Conservation (phyloP, 1,140 invertebrate genomes). For the Neotoxoptera formosana region DNA sequence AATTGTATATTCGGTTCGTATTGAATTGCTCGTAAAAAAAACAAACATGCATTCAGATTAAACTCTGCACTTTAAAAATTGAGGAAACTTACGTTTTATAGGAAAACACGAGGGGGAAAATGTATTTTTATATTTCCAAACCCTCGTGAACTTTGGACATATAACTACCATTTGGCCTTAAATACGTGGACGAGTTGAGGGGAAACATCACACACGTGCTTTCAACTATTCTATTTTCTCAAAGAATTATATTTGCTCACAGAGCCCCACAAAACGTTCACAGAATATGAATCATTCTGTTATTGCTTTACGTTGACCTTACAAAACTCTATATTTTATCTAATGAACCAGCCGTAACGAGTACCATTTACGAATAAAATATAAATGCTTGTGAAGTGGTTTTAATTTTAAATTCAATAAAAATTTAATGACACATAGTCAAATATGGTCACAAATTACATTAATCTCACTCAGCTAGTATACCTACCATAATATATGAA, state of each 20-base stretch:
- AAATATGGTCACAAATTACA: background rate
- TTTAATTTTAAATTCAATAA: background rate
- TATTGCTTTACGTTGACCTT: conserved; percentile 3
- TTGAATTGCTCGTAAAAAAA: conserved; percentile 8
- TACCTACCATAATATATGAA: background rate
- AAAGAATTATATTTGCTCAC: conserved; percentile 53
- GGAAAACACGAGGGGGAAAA: background rate
- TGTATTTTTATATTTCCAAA: conserved; percentile 14
- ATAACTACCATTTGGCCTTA: conserved; percentile 31
- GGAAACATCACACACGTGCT: conserved; percentile 47
- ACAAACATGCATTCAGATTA: conserved; percentile 11
- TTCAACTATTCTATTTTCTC: conserved; percentile 53
- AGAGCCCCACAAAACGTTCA: conserved; percentile 20
- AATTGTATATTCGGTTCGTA: background rate
- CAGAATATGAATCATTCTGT: conserved; percentile 50
- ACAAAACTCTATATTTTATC: conserved; percentile 1
- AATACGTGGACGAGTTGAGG: background rate
- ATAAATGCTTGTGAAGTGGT: background rate
- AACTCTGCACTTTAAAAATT: background rate
- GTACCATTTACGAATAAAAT: background rate
- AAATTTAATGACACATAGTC: background rate
- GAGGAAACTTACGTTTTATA: background rate
- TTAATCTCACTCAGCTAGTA: background rate
- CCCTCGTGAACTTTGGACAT: background rate
- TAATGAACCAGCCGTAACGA: conserved; percentile 25